phyloP scores from a whole-genome alignment of 2,888 invertebrate species.

The Endotricha flammealis region DNA sequence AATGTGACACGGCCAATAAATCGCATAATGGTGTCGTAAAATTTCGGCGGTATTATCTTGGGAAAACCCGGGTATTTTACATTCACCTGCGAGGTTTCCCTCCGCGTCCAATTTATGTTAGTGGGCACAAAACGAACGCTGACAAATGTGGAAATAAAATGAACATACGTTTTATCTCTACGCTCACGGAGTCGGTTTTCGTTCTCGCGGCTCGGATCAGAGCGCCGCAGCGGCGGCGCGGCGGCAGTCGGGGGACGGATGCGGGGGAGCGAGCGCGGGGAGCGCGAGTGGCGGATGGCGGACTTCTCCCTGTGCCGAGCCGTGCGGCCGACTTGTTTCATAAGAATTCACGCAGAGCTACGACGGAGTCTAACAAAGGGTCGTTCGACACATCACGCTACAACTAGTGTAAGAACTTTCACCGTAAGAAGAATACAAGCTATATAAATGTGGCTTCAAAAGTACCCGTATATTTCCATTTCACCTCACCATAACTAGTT shows the following conservation, averaged over 20 bases:
- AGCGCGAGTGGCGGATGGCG: constrained; percentile 28
- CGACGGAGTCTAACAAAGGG: constrained; percentile 40
- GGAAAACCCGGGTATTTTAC: constrained; percentile 76
- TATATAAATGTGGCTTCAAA: too few species aligned
- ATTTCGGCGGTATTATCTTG: constrained; percentile 75
- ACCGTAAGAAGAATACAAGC: too few species aligned
- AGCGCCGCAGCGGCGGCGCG: constrained; percentile 18
- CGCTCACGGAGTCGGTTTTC: constrained; percentile 63
- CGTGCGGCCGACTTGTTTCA: constrained; percentile 33
- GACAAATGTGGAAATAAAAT: constrained; percentile 78
- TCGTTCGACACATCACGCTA: constrained; percentile 25
- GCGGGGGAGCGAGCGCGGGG: constrained; percentile 22
- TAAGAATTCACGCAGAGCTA: constrained; percentile 41
- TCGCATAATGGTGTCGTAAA: constrained; percentile 76
- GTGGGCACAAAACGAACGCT: constrained; percentile 78
- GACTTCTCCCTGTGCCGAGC: constrained; percentile 31
- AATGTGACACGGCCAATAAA: constrained; percentile 74
- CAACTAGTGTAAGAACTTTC: too few species aligned
- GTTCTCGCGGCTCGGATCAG: constrained; percentile 34
- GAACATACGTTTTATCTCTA: constrained; percentile 76
- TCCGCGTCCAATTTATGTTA: constrained; percentile 77
- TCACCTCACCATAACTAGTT: too few species aligned
- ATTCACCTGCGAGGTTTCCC: constrained; percentile 77
- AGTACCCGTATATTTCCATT: too few species aligned
- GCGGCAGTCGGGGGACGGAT: too few species aligned